Evolutionary conservation across 2,113 vertebrate species (phyloP), one percentile per base, ranked within the genome.

Genomic region (Oreotrochilus melanogaster): DNA sequence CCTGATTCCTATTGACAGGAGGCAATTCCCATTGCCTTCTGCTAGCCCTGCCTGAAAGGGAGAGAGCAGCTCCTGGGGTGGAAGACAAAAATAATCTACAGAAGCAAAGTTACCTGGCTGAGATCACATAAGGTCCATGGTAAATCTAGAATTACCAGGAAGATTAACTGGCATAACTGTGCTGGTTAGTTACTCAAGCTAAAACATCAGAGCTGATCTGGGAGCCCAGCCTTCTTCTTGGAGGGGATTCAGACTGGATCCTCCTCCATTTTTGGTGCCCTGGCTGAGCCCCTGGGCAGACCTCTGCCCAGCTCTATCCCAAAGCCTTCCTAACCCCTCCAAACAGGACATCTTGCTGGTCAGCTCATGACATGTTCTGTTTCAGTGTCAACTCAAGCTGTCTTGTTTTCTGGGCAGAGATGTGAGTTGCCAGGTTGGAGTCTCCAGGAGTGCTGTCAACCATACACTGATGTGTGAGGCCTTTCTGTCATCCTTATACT

Each of bases 361-460:
- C 1, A 2, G 9, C 27, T 84, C 2, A 0, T 2, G 2, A 8
- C 51, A 8, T 39, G 14, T 30, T 56, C 74, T 54, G 23, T 8
- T 71, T 57, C 33, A 76, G 21, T 8, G 12, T 33, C 13, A n/a
- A n/a, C n/a, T n/a, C n/a, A n/a, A n/a, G 33, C 33, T 75, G 27
- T 60, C 51, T 54, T 70, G 27, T 74, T 75, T 53, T 76, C 57
- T 61, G 31, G 64, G 45, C 35, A 45, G 69, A 60, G 45, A 6
- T 28, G 13, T 0, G 22, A 75, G 64, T 39, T 86, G n/a, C 31
- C 28, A 27, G 65, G 39, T 70, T 48, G 53, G 50, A 60, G 54
- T 14, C 25, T 64, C 48, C 14, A 30, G 67, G 25, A 64, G 14
- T 22, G 50, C 73, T 73, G 66, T 64, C 37, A 64, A 4, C 28